Base-by-base conservation (phyloP, 2,113 vertebrate genomes). In the Andinoacara biseriatus region DNA sequence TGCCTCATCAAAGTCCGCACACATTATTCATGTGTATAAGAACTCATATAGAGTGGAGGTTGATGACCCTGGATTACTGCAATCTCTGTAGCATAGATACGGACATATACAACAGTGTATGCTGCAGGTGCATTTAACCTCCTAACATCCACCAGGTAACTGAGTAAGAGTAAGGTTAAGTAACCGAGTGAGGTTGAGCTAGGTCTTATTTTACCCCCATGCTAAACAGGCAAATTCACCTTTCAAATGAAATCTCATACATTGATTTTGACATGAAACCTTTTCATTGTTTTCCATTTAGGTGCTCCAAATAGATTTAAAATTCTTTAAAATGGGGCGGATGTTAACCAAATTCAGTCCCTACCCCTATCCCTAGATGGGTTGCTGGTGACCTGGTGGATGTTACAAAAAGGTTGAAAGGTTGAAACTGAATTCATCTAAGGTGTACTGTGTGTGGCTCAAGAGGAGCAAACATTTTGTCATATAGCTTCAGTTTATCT, bases 31-130 rank as follows among this genome's bases (percentile, higher is more conserved):
- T 76, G 18, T 22, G 10, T 54, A 10, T 10, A 38, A 60, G 40
- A 38, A 24, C 22, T 43, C 58, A 29, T 13, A 74, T 46, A n/a
- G 31, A 65, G 40, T 8, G 18, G 84, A 89, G 76, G 78, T 56
- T 33, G 57, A 85, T 86, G 76, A 65, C 43, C 40, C 43, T 61
- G 63, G 35, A 6, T 80, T 35, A 24, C 20, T 78, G 40, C 74
- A 43, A 83, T 75, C 33, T 62, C 22, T 76, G 11, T 35, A 4
- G 7, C 40, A n/a, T 8, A 40, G 58, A 85, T 79, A 72, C 1
- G 1, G 75, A 67, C 22, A n/a, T 56, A 26, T 49, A 63, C 2
- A 75, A 54, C 29, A 52, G 26, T 40, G 52, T 5, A 31, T 46
- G 17, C 17, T 67, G 9, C 40, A 49, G 52, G 13, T 22, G 43